Evolutionary conservation across 2,113 vertebrate genomes (phyloP).

Genomic region (Tringa solitaria): DNA sequence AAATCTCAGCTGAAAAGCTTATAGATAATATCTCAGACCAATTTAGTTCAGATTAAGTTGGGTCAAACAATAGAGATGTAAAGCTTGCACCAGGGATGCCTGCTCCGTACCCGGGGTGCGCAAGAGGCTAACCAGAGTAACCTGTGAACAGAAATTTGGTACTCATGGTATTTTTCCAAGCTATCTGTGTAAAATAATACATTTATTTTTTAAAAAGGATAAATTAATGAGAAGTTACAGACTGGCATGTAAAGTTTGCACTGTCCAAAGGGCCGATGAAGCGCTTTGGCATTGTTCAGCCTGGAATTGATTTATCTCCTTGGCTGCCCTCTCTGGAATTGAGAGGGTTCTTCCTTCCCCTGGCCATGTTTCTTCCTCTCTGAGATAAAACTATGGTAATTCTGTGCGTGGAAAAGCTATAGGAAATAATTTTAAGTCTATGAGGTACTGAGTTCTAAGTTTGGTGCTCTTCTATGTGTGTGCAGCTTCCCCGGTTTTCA

Average conservation of each 20-base stretch:
- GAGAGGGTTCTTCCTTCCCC: neutral
- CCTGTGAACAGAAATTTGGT: neutral
- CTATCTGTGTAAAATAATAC: accelerated
- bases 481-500: neutral
- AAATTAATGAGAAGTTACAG: neutral
- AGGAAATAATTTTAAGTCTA: neutral
- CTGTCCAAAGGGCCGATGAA: neutral
- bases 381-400: neutral
- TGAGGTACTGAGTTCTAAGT: neutral
- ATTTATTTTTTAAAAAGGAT: neutral
- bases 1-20: neutral
- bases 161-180: neutral
- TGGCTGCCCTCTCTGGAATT: accelerated
- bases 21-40: neutral
- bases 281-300: neutral
- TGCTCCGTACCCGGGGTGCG: too few relatives aligned
- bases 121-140: accelerated
- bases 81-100: neutral
- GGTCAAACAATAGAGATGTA: neutral
- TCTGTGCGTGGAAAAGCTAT: neutral
- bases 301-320: neutral
- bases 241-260: neutral
- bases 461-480: neutral
- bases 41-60: neutral
- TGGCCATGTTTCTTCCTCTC: accelerated